Evolutionary conservation across 2,797 vertebrate genomes (phyloP).

Genomic region (Notolepis coatsorum): DNA sequence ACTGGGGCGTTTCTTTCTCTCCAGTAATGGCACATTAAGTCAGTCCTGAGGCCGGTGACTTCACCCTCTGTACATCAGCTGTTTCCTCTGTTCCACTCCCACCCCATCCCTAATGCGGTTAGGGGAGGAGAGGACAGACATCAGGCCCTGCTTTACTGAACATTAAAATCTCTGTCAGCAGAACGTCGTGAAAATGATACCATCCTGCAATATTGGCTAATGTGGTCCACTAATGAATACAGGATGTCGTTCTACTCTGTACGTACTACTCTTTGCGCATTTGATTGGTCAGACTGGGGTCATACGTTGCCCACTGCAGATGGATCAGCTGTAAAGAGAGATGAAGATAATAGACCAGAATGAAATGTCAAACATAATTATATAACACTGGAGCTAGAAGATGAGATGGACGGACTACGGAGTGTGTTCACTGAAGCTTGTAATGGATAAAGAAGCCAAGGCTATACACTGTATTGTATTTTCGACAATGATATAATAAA

Average conservation of each 20-base stretch:
- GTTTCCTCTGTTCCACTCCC: constrained; percentile 74
- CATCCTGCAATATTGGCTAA: constrained; percentile 28
- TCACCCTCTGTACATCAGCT: constrained; percentile 75
- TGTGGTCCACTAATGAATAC: constrained; percentile 6
- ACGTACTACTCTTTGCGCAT: constrained; percentile 3
- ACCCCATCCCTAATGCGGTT: constrained; percentile 71
- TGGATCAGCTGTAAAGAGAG: constrained; percentile 10
- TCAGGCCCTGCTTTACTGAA: constrained; percentile 40
- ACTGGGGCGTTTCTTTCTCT: constrained; percentile 6
- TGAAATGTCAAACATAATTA: constrained; percentile 7
- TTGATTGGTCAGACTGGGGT: constrained; percentile 30
- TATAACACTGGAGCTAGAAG: not conserved
- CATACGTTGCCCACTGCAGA: constrained; percentile 37
- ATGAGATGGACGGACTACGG: not conserved
- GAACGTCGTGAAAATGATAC: constrained; percentile 30
- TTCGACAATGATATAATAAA: constrained; percentile 5
- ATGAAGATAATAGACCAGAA: constrained; percentile 26
- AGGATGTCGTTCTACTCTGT: too few species aligned
- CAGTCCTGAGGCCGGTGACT: constrained; percentile 53
- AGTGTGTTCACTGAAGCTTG: not conserved
- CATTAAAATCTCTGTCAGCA: constrained; percentile 44
- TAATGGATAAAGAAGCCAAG: not conserved
- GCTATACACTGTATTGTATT: not conserved
- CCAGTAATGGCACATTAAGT: constrained; percentile 43
- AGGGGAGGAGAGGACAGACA: constrained; percentile 45